Base-by-base conservation (phyloP, 1,140 invertebrate genomes). In the Leptoteleia sp. region DNA sequence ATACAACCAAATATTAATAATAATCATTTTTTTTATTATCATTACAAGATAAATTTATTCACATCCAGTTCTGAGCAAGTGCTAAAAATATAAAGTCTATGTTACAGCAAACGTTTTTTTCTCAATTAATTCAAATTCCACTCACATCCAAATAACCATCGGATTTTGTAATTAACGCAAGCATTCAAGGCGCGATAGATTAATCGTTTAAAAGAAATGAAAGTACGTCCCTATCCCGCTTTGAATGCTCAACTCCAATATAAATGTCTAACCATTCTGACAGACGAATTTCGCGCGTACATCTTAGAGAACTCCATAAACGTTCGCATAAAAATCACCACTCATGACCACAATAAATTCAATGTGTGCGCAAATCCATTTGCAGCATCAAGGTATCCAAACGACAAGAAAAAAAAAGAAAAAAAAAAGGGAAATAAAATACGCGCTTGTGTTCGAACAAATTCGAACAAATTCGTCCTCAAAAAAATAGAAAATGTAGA, bases 31-130 rank as follows among this genome's bases (percentile, higher is more conserved):
- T 64, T 54, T n/a, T n/a, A 50, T 50, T 80, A 47, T 80, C 67
- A 72, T 80, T 62, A 77, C 47, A 65, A 62, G 65, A 73, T 81
- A 75, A 81, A 70, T 71, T 77, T 79, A 83, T 61, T 64, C 70
- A 57, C 78, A 84, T 77, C 80, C 79, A 82, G 75, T 85, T 84
- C 76, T 82, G 83, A 86, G 79, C 83, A 83, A 84, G 57, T 80
- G 43, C 50, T 82, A 79, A 85, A 83, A 83, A 80, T 83, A 83
- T 80, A 81, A 70, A 62, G 33, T 77, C 55, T 82, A 83, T 82
- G 52, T 82, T 84, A 84, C 80, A 83, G 37, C 70, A 47, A 50
- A 72, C 16, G 57, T 19, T 59, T 50, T 57, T 19, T 59, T 50
- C 42, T 16, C 25, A 7, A 61, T 57, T 68, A 40, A 35, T 64